Base-by-base conservation (phyloP, 2,888 invertebrate species). In the Dioctria linearis region DNA sequence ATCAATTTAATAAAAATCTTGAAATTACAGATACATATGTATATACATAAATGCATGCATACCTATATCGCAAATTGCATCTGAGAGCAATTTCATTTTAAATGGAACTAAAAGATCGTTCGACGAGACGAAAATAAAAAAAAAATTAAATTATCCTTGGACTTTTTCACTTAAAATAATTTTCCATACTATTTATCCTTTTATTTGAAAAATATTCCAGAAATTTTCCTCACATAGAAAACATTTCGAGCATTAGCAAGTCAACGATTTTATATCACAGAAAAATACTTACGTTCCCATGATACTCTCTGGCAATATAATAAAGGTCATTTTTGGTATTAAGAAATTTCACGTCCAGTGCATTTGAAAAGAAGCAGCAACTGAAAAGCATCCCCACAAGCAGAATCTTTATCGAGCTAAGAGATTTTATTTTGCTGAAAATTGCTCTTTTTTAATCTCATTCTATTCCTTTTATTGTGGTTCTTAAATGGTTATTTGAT, bases 381-480 rank as follows among this genome's bases (percentile, higher is more conserved):
- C 25, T 75, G 57, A 75, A n/a, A 54, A 54, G 54, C 54, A 54
- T 59, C 9, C 59, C 42, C 73, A 75, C 73, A 69, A 69, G 51
- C 37, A 39, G 39, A 39, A 9, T 42, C 39, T 69, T 69, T 69
- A 69, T 69, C 40, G 69, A 69, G 69, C 51, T 69, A 25, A 69
- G 78, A 78, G 78, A 79, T 81, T 81, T 81, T 81, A 81, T 81
- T 81, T 81, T 79, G 65, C 75, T 80, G 69, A 75, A 79, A 79
- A 81, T 81, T 79, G 79, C 76, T 81, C 57, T 59, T 59, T 57
- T 69, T 75, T 75, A 69, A 69, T 69, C 73, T 57, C 73, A 42
- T 59, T 75, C 57, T 57, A 59, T 75, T 75, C 59, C 73, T 75
- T 75, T 75, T 75, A 59, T 75, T 75, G 43, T 75, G 59, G 57